Conservation (phyloP, 53 echinoderm and acorn worm species). For the Mesocentrotus franciscanus region DNA sequence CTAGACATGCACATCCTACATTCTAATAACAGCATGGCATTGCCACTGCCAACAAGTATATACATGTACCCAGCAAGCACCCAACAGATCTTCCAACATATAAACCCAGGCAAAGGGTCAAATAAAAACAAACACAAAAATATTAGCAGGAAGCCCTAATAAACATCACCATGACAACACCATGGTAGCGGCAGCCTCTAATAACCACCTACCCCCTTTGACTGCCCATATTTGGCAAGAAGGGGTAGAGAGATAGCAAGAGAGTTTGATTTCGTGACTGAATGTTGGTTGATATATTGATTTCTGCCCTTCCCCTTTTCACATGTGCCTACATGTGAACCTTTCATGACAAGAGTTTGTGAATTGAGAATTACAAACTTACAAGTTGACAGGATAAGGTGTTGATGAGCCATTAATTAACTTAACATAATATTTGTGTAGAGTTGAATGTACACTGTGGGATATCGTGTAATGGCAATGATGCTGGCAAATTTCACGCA, state of each 20-base stretch:
- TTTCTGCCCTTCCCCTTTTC: background rate
- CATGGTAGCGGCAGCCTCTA: background rate
- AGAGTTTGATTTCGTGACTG: background rate
- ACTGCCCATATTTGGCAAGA: constrained; percentile 21
- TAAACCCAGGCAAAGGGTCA: background rate
- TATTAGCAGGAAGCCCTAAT: constrained; percentile 50
- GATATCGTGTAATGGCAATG: too few species aligned
- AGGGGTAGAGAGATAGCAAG: background rate
- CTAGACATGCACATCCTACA: background rate
- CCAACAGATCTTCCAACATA: background rate
- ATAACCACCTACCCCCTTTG: constrained; percentile 9
- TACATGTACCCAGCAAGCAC: background rate
- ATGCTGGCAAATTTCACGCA: too few species aligned
- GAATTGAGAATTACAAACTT: too few species aligned
- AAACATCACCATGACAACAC: constrained; percentile 58
- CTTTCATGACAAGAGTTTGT: too few species aligned
- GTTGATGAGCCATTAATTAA: too few species aligned
- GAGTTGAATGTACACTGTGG: too few species aligned
- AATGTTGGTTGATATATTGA: background rate
- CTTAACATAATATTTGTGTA: too few species aligned
- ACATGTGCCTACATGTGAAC: too few species aligned
- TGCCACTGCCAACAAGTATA: background rate
- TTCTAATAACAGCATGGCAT: background rate
- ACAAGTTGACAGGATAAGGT: too few species aligned
- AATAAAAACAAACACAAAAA: constrained; percentile 57